Evolutionary conservation across 1,140 invertebrate species (phyloP).

Genomic region (Drosophila kohkoa): DNA sequence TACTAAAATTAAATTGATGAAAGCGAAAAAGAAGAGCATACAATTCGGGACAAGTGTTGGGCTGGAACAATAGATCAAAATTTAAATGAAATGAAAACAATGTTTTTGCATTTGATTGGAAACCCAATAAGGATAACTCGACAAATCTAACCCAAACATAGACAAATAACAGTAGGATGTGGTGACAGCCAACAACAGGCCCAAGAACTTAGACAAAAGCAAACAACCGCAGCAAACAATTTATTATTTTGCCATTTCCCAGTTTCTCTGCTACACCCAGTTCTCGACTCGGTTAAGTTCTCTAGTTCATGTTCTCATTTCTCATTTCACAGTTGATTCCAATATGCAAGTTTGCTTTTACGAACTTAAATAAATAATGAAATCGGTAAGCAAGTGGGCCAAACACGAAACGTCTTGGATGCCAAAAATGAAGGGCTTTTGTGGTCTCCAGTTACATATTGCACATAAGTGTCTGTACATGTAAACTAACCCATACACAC

Average conservation of each 20-base stretch:
- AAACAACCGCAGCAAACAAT: constrained; percentile 72
- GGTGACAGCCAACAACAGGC: constrained; percentile 21
- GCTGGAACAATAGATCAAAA: constrained; percentile 52
- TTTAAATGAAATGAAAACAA: constrained; percentile 82
- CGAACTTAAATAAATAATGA: constrained; percentile 80
- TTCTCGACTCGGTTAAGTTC: background rate
- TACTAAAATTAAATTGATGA: constrained; percentile 14
- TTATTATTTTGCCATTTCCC: constrained; percentile 74
- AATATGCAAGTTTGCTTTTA: constrained; percentile 75
- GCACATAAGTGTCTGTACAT: constrained; percentile 10
- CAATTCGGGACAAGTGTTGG: background rate
- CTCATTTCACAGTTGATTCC: constrained; percentile 29
- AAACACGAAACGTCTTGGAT: constrained; percentile 31
- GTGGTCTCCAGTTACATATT: constrained; percentile 18
- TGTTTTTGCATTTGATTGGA: constrained; percentile 68
- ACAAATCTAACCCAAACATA: constrained; percentile 47
- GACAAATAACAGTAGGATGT: constrained; percentile 46
- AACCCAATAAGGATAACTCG: constrained; percentile 47
- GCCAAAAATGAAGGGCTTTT: constrained; percentile 24
- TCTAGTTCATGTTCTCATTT: background rate
- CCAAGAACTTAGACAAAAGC: constrained; percentile 53
- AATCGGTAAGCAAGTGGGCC: constrained; percentile 64
- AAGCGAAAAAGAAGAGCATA: background rate
- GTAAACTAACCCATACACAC: background rate
- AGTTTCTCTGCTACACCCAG: constrained; percentile 6